Percentiles rank a stretch among this genome's conserved stretches.
phyloP scores from a whole-genome alignment of 2,888 invertebrate species.

The Lithophane socia region DNA sequence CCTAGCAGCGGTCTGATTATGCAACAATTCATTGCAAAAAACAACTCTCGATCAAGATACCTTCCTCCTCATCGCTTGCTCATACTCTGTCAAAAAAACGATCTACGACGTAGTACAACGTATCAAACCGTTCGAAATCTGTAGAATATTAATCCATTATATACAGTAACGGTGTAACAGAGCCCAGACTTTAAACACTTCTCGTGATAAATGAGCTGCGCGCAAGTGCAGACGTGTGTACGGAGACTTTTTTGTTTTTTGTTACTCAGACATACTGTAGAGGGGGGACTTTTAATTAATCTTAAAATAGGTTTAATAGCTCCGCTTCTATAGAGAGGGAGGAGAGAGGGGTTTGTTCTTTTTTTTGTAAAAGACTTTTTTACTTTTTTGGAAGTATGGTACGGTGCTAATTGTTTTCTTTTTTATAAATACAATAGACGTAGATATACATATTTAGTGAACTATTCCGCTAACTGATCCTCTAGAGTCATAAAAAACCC shows the following conservation, averaged over 20 bases:
- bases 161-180: constrained; percentile 54
- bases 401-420: constrained; percentile 21
- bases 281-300: constrained; percentile 67
- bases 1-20: no score
- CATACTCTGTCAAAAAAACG: no score
- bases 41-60: no score
- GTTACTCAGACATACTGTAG: constrained; percentile 29
- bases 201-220: constrained; percentile 52
- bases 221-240: constrained; percentile 68
- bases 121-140: no score
- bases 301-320: constrained; percentile 69
- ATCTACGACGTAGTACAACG: no score
- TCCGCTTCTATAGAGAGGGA: constrained; percentile 30
- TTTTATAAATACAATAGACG: not conserved
- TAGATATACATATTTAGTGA: no score
- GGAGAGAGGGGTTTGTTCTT: constrained; percentile 15
- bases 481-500: no score
- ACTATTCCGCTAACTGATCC: no score
- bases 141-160: no score
- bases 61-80: no score
- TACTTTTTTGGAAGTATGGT: not conserved
- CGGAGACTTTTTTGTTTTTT: constrained; percentile 64
- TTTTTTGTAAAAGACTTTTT: not conserved
- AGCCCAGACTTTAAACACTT: constrained; percentile 51
- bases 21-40: no score